Conservation (phyloP, 1,140 invertebrate species). For the Lerema accius region DNA sequence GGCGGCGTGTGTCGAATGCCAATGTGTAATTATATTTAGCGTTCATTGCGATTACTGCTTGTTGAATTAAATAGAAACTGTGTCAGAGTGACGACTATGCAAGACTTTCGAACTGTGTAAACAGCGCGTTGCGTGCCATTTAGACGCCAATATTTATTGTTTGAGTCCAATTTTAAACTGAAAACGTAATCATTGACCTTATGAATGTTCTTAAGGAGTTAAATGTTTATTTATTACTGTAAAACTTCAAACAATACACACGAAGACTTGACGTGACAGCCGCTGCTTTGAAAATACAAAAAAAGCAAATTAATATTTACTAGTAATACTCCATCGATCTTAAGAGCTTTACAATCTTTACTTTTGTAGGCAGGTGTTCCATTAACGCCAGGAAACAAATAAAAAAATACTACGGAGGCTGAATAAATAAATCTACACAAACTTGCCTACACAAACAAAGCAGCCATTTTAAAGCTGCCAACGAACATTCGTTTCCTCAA, state of each 20-base stretch:
- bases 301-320: not conserved
- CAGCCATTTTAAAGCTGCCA: slow-evolving; percentile 10
- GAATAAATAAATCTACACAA: slow-evolving; percentile 22
- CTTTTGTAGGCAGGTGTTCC: slow-evolving; percentile 15
- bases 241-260: no score
- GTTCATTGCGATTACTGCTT: slow-evolving; percentile 62
- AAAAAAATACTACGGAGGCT: slow-evolving; percentile 22
- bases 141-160: not conserved
- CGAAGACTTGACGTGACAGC: no score
- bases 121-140: slow-evolving; percentile 1
- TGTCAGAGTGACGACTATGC: slow-evolving; percentile 53
- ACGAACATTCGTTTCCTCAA: slow-evolving; percentile 12
- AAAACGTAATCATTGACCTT: not conserved
- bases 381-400: slow-evolving; percentile 23
- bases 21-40: slow-evolving; percentile 78
- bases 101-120: slow-evolving; percentile 11
- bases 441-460: slow-evolving; percentile 16
- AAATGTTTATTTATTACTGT: no score
- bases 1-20: slow-evolving; percentile 61
- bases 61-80: slow-evolving; percentile 65
- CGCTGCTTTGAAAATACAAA: not conserved
- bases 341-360: not conserved
- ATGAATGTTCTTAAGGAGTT: no score
- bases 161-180: slow-evolving; percentile 7
- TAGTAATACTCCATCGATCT: not conserved